phyloP scores from a whole-genome alignment of 1,140 invertebrate species.

The Caerostris extrusa region DNA sequence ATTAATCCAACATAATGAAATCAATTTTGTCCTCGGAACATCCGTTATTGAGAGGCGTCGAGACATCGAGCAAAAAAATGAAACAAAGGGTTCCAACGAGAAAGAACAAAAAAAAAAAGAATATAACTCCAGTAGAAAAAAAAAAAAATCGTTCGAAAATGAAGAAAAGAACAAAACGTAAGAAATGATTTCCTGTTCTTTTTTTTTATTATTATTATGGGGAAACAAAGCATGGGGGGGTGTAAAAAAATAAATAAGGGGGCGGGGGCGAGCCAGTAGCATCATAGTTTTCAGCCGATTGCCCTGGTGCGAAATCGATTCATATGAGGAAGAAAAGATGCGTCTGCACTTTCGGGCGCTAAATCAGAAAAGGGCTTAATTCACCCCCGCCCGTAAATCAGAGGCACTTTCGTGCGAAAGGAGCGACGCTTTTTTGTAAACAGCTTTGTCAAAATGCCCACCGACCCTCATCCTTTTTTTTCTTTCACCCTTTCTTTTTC shows the following conservation, averaged over 20 bases:
- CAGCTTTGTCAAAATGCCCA: conserved; percentile 60
- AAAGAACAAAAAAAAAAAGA: conserved; percentile 29
- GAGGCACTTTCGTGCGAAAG: conserved; percentile 9
- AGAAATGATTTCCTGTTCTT: conserved; percentile 53
- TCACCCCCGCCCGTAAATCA: conserved; percentile 57
- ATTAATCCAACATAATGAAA: conserved; percentile 72
- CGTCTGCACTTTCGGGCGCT: conserved; percentile 60
- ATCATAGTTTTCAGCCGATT: conserved; percentile 70
- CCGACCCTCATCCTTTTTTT: conserved; percentile 10
- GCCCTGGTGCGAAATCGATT: conserved; percentile 52
- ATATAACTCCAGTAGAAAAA: conserved; percentile 20
- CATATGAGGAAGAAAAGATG: conserved; percentile 13
- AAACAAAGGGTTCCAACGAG: not conserved
- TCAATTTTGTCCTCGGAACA: conserved; percentile 64
- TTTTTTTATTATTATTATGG: not conserved
- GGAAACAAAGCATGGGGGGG: conserved; percentile 46
- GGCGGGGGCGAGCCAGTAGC: not conserved
- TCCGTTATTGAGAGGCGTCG: conserved; percentile 57
- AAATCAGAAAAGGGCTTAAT: conserved; percentile 48
- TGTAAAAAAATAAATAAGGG: conserved; percentile 71
- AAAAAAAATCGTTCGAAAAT: conserved; percentile 45
- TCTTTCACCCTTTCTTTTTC: not conserved
- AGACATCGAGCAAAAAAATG: not conserved
- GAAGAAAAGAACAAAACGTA: conserved; percentile 28
- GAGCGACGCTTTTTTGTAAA: conserved; percentile 33